Evolutionary conservation across 2,888 invertebrate species (phyloP).

Genomic region (Oligia strigilis): DNA sequence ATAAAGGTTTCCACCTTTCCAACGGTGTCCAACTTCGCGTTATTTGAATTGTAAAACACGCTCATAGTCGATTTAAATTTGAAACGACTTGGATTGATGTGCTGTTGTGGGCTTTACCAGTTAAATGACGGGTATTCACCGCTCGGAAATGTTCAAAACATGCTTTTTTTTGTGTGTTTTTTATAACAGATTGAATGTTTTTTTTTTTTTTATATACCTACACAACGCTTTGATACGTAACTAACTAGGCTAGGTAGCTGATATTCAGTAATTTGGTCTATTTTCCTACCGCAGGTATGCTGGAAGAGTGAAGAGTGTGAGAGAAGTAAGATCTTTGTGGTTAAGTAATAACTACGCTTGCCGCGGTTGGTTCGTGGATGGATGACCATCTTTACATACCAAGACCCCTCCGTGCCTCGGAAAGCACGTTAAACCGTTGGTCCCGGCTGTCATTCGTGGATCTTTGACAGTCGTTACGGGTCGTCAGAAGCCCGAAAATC

Average conservation of each 20-base stretch:
- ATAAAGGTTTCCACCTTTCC: slow-evolving; percentile 78
- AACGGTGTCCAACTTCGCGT: slow-evolving; percentile 72
- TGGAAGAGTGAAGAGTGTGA: not conserved
- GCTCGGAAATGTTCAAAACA: slow-evolving; percentile 33
- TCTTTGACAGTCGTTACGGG: no score
- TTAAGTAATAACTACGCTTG: no score
- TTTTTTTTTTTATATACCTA: not conserved
- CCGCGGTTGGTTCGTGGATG: no score
- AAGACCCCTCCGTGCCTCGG: no score
- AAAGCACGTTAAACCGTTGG: no score
- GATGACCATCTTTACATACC: no score
- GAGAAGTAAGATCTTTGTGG: no score
- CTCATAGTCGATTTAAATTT: slow-evolving; percentile 77
- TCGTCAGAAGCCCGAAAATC: no score
- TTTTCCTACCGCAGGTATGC: not conserved
- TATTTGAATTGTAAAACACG: slow-evolving; percentile 82
- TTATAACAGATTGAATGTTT: not conserved
- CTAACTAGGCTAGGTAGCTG: not conserved
- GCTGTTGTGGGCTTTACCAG: slow-evolving; percentile 60
- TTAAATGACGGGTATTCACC: slow-evolving; percentile 55
- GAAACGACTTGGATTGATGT: slow-evolving; percentile 73
- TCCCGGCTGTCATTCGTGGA: no score
- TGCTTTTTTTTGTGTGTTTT: slow-evolving; percentile 28
- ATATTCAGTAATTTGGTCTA: not conserved
- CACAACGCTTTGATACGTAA: not conserved